These are phyloP conservation scores for Coranthus polyacanthus DNA, from an alignment of 2,797 vertebrate genomes.

Conservation along the genomic window DNA sequence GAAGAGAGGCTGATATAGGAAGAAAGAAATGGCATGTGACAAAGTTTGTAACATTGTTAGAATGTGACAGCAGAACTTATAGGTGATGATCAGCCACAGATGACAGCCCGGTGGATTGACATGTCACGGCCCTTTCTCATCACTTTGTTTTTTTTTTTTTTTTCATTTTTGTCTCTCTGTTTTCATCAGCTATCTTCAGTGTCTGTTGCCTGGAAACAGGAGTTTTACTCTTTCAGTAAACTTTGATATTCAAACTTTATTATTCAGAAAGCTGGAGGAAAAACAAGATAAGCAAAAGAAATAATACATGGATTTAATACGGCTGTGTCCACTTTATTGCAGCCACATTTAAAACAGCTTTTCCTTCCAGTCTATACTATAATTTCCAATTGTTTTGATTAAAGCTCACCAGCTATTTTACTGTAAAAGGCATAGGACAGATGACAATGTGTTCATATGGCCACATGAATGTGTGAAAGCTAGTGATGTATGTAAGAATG, in stretches of 20 bases:
- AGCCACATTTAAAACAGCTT: not conserved
- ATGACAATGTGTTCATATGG: too few species aligned
- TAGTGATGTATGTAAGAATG: slow-evolving; percentile 7
- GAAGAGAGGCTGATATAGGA: slow-evolving; percentile 20
- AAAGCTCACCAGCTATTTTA: slow-evolving; percentile 3
- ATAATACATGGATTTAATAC: slow-evolving; percentile 19
- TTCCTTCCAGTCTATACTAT: not conserved
- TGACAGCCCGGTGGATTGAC: not conserved
- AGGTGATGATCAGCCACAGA: slow-evolving; percentile 14
- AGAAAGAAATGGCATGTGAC: slow-evolving; percentile 24
- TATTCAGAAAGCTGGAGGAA: slow-evolving; percentile 27
- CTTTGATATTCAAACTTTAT: slow-evolving; percentile 29
- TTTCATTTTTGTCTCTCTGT: slow-evolving; percentile 9
- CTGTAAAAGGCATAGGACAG: not conserved
- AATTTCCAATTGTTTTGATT: not conserved
- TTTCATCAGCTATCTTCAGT: slow-evolving; percentile 15
- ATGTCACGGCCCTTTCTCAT: slow-evolving; percentile 22
- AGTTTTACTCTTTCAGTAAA: slow-evolving; percentile 52
- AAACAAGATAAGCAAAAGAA: slow-evolving; percentile 21
- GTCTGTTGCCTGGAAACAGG: slow-evolving; percentile 72
- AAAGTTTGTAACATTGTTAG: slow-evolving; percentile 6
- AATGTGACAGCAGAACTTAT: slow-evolving; percentile 2
- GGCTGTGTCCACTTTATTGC: not conserved
- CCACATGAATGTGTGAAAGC: not conserved
- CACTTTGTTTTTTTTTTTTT: slow-evolving; percentile 6